Percentiles rank a stretch among this genome's conserved stretches.
Evolutionary conservation across 2,113 vertebrate species (phyloP).

Genomic region (Alexandromys fortis): DNA sequence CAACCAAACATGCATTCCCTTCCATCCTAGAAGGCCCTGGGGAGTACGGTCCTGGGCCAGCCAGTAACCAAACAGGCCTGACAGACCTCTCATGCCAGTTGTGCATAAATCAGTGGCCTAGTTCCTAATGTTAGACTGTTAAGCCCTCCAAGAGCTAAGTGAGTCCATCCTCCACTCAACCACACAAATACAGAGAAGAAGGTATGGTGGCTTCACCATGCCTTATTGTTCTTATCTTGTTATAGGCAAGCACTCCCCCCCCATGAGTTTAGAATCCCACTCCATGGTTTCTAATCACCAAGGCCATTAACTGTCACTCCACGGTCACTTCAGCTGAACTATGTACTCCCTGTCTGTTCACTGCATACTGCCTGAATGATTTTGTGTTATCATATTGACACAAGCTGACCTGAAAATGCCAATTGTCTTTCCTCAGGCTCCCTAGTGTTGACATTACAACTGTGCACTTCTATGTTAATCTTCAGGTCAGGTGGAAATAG

Average conservation of each 20-base stretch:
- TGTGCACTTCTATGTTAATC: too few relatives aligned
- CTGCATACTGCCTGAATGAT: not conserved
- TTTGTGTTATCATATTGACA: not conserved
- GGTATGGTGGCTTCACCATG: too few relatives aligned
- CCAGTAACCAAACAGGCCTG: not conserved
- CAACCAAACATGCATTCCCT: accelerated
- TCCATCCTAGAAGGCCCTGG: not conserved
- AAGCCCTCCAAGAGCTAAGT: not conserved
- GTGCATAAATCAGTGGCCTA: not conserved
- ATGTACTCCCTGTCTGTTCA: not conserved
- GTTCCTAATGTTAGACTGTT: not conserved
- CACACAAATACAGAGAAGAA: not conserved
- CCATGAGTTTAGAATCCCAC: not conserved
- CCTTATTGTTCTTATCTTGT: not conserved
- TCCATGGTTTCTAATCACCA: not conserved
- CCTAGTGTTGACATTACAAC: not conserved
- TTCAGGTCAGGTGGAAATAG: not conserved
- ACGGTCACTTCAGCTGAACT: too few relatives aligned
- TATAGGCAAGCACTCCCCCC: not conserved
- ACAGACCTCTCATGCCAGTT: not conserved
- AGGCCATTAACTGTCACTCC: not conserved
- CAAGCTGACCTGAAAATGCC: not conserved
- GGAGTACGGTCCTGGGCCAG: too few relatives aligned
- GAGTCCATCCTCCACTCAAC: too few relatives aligned
- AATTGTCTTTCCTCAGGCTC: not conserved